Evolutionary conservation across 1,140 invertebrate species (phyloP).

Genomic region (Gonatopus flavifemur): DNA sequence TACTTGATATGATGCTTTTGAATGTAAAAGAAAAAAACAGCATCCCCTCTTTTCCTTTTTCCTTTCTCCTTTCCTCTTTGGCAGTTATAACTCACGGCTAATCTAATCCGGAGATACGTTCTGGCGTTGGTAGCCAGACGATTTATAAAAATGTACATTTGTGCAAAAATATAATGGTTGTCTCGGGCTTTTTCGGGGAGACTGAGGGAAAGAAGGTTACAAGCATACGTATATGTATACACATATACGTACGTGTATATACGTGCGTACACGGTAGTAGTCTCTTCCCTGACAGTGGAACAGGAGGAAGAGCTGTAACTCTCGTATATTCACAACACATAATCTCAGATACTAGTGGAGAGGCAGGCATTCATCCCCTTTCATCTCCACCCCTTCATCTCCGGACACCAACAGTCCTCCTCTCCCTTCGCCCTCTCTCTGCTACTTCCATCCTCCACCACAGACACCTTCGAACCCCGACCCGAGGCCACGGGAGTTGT

Average conservation of each 20-base stretch:
- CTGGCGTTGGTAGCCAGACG: constrained; percentile 16
- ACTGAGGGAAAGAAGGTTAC: background rate
- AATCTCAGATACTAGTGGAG: constrained; percentile 36
- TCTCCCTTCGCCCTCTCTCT: constrained; percentile 9
- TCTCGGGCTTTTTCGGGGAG: background rate
- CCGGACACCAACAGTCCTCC: constrained; percentile 17
- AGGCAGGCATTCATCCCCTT: constrained; percentile 2
- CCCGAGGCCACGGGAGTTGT: constrained; percentile 39
- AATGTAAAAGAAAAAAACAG: constrained; percentile 12
- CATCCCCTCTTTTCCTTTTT: background rate
- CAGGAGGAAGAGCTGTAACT: constrained; percentile 29
- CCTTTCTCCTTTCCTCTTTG: constrained; percentile 12
- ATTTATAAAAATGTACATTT: constrained; percentile 36
- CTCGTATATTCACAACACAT: constrained; percentile 38
- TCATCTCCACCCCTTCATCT: constrained; percentile 12
- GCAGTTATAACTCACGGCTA: constrained; percentile 34
- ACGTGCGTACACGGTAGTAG: constrained; percentile 17
- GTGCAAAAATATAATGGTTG: constrained; percentile 29
- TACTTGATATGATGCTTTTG: no score
- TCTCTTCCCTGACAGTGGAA: constrained; percentile 14
- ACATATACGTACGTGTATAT: constrained; percentile 13
- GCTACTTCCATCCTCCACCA: constrained; percentile 12
- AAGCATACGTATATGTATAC: constrained; percentile 8
- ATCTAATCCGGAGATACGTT: constrained; percentile 32
- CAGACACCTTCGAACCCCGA: constrained; percentile 19